phyloP scores from a whole-genome alignment of 2,888 invertebrate genomes.

The Cheilosia impressa region DNA sequence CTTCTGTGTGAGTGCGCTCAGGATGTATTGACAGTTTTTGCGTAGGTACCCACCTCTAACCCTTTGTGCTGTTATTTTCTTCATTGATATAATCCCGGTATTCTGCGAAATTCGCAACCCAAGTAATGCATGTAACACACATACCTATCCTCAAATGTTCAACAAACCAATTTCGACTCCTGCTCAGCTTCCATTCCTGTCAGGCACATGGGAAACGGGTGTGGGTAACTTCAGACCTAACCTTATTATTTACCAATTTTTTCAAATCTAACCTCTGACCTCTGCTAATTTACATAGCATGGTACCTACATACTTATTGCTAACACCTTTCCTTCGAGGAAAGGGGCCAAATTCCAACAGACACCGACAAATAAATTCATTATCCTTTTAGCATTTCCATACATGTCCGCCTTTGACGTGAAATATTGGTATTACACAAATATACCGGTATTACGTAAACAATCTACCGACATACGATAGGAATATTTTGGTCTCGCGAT shows the following conservation, averaged over 20 bases:
- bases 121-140: no score
- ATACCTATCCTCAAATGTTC: no score
- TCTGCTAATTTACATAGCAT: background rate
- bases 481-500: background rate
- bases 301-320: background rate
- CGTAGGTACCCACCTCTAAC: no score
- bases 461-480: slow-evolving; percentile 10
- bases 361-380: slow-evolving; percentile 22
- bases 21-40: background rate
- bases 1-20: background rate
- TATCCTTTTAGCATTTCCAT: slow-evolving; percentile 7
- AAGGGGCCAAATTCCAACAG: slow-evolving; percentile 13
- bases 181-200: no score
- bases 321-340: background rate
- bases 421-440: slow-evolving; percentile 48
- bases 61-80: no score
- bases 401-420: slow-evolving; percentile 14
- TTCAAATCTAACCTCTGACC: no score
- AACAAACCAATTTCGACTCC: no score
- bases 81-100: no score
- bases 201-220: no score
- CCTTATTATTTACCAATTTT: no score
- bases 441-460: slow-evolving; percentile 63
- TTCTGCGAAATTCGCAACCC: no score
- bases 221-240: no score